These are phyloP conservation scores for Strigops habroptila DNA, from an alignment of 2,113 vertebrate species.

Conservation along the genomic window DNA sequence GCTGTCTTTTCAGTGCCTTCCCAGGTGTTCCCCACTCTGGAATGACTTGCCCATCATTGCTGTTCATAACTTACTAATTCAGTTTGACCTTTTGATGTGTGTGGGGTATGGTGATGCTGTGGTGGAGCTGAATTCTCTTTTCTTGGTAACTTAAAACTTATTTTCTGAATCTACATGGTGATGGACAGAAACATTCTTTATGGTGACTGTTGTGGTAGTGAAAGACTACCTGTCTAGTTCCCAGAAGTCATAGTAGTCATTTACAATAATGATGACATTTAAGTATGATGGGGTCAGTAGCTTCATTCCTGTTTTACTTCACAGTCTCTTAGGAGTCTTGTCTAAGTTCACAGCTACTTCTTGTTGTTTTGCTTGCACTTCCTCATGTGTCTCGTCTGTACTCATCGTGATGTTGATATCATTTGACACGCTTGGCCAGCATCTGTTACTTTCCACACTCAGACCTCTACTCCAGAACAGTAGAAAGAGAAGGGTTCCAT, in stretches of 20 bases:
- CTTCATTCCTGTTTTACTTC: background rate
- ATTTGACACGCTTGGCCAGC: background rate
- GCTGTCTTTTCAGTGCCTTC: background rate
- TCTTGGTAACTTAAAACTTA: background rate
- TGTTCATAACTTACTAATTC: background rate
- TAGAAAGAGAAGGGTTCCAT: background rate
- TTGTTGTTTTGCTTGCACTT: background rate
- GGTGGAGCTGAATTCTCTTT: background rate
- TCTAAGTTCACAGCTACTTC: background rate
- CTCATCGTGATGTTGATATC: background rate
- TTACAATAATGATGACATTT: background rate
- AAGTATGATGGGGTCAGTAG: background rate
- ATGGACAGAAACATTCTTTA: background rate
- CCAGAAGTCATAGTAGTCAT: background rate
- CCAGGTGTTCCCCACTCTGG: background rate
- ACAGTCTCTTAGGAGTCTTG: background rate
- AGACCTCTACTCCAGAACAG: background rate
- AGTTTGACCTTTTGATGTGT: background rate
- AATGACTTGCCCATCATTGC: background rate
- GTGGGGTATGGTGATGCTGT: background rate
- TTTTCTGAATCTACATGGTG: background rate
- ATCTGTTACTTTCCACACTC: background rate
- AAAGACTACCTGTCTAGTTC: background rate
- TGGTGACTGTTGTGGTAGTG: background rate
- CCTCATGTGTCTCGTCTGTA: background rate